Base-by-base conservation (phyloP, 2,797 vertebrate species). In the Lithobates sylvaticus region DNA sequence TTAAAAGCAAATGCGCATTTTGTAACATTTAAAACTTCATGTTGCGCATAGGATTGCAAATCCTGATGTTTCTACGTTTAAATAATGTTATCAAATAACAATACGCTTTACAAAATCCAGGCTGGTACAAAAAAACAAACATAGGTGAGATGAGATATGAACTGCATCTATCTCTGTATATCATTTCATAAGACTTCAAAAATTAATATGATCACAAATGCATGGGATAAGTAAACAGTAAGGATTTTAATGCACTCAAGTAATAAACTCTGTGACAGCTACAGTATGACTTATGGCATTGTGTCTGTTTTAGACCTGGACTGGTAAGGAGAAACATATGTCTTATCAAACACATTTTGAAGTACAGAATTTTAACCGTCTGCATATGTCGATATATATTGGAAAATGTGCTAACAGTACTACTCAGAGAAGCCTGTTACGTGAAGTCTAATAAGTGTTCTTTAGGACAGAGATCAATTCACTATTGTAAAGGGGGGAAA, bases 381-480 rank as follows among this genome's bases (percentile, higher is more conserved):
- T 87, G 54, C 85, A 87, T 78, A 87, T 87, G 85, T 87, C 69
- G 75, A 78, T 87, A 87, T 76, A 86, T 87, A 86, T 86, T 86
- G 85, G 79, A 82, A 87, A 87, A 83, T 78, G 85, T 87, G 85
- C 73, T 87, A 87, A 83, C 85, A 87, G 80, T 87, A 87, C 85
- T 73, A 74, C 69, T 83, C 80, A 75, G 74, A 87, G 73, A 71
- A 65, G n/a, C 36, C 74, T 82, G 85, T 82, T 86, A 82, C 81
- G 85, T 86, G 79, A 82, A 76, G 73, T 82, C 79, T 82, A 86
- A 82, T 86, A 82, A 82, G 74, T 82, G 85, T 77, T 36, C 77
- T 77, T 86, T 81, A 50, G 84, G 84, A 76, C 78, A 81, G 64
- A 85, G 84, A 81, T 86, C 78, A 86, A 71, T 78, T 86, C 67